Conservation (phyloP, 1,140 invertebrate species). For the Platyscapa corneri region DNA sequence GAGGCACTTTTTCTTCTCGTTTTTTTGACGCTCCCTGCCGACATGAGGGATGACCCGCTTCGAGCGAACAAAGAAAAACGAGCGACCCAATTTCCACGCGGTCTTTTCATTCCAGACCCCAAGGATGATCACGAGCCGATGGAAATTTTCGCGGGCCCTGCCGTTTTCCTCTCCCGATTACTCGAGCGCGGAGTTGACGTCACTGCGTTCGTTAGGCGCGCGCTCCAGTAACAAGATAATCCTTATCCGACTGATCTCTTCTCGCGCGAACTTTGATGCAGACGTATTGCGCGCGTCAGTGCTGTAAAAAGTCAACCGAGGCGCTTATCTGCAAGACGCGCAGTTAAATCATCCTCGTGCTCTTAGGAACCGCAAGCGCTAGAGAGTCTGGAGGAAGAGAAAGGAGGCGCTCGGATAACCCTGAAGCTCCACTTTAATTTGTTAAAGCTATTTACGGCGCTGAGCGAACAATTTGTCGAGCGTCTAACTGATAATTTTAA, state of each 20-base stretch:
- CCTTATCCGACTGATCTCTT: not conserved
- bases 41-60: not conserved
- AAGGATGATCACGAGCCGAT: not conserved
- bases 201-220: not conserved
- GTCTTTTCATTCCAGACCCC: not conserved
- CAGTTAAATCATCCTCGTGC: no score
- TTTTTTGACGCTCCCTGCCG: no score
- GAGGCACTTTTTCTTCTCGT: not conserved
- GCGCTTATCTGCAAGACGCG: no score
- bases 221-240: not conserved
- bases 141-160: no score
- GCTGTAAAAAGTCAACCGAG: no score
- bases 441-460: not conserved
- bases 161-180: not conserved
- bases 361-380: no score
- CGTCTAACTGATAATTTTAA: not conserved
- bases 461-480: not conserved
- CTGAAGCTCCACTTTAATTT: not conserved
- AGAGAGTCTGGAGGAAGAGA: no score
- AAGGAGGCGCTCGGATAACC: no score
- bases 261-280: no score
- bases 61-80: not conserved
- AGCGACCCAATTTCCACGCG: not conserved
- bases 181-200: not conserved
- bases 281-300: no score